These are phyloP conservation scores for Polydrusus pterygomalis DNA, from an alignment of 2,888 invertebrate species.

Conservation along the genomic window DNA sequence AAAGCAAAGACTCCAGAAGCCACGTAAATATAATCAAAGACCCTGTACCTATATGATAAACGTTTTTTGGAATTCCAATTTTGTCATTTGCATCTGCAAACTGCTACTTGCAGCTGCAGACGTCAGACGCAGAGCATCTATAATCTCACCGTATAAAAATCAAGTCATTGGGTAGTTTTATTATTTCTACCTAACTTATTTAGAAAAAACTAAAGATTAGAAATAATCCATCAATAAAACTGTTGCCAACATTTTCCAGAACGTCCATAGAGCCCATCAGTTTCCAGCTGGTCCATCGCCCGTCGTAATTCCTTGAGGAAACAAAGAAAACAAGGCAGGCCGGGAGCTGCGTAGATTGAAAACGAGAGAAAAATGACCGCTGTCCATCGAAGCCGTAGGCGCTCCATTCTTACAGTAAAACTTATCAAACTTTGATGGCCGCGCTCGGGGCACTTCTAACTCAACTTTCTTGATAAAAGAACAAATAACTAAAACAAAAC, in stretches of 20 bases:
- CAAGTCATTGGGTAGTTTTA: too few relatives aligned
- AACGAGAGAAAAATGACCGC: conserved; percentile 76
- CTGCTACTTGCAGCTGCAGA: too few relatives aligned
- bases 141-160: too few relatives aligned
- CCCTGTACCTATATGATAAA: too few relatives aligned
- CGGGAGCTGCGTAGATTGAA: conserved; percentile 71
- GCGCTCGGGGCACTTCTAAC: conserved; percentile 65
- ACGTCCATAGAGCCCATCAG: conserved; percentile 38
- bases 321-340: conserved; percentile 61
- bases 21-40: too few relatives aligned
- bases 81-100: too few relatives aligned
- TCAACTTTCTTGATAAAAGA: conserved; percentile 71
- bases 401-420: conserved; percentile 62
- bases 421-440: conserved; percentile 73
- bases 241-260: conserved; percentile 17
- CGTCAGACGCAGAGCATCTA: too few relatives aligned
- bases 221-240: too few relatives aligned
- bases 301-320: conserved; percentile 56
- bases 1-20: too few relatives aligned
- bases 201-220: too few relatives aligned
- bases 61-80: too few relatives aligned
- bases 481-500: conserved; percentile 70
- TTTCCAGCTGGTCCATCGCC: conserved; percentile 45
- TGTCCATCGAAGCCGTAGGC: conserved; percentile 69
- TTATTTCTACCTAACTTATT: too few relatives aligned